Evolutionary conservation across 2,113 vertebrate species (phyloP).

Genomic region (Melanocharis versteri): DNA sequence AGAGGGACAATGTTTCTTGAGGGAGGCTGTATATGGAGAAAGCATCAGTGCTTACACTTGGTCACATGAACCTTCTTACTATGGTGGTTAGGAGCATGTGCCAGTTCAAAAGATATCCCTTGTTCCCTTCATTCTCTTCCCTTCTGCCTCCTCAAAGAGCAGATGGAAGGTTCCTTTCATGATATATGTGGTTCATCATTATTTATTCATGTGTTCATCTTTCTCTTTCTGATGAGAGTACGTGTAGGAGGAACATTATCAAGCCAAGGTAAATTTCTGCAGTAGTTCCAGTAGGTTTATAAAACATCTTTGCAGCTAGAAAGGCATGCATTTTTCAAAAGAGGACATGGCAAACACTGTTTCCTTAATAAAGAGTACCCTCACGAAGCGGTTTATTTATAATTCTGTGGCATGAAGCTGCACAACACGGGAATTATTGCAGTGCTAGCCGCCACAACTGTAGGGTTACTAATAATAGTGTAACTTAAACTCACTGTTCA

Average conservation of each 20-base stretch:
- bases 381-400: not conserved
- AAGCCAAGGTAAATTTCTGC: conserved; percentile 56
- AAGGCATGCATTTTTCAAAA: conserved; percentile 16
- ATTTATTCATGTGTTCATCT: conserved; percentile 54
- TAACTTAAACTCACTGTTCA: not conserved
- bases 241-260: conserved; percentile 40
- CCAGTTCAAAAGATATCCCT: not conserved
- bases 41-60: not conserved
- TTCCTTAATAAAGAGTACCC: conserved; percentile 18
- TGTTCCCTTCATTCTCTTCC: not conserved
- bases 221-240: conserved; percentile 45
- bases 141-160: conserved; percentile 18
- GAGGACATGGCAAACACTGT: not conserved
- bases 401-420: not conserved
- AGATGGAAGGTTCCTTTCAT: conserved; percentile 47
- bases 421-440: not conserved
- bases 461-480: not conserved
- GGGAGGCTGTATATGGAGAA: not conserved
- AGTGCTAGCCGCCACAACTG: not conserved
- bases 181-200: conserved; percentile 32
- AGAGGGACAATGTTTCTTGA: not conserved
- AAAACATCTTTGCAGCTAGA: conserved; percentile 42
- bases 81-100: not conserved
- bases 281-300: conserved; percentile 47
- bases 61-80: not conserved